Evolutionary conservation across 2,888 invertebrate genomes (phyloP).

Genomic region (Pelosia muscerda): DNA sequence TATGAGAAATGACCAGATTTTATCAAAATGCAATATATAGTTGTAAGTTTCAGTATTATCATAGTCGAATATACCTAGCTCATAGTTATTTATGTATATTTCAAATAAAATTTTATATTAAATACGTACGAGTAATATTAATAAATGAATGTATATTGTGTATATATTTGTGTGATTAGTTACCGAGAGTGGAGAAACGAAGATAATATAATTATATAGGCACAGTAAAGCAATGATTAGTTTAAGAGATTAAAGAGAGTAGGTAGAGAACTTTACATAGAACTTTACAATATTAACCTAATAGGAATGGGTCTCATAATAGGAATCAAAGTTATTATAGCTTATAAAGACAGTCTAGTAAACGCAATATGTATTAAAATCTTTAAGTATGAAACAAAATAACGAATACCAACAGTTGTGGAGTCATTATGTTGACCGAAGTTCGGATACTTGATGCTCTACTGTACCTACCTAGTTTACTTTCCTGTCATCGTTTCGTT

Average conservation of each 20-base stretch:
- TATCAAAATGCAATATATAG: conserved; percentile 86
- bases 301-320: neutral
- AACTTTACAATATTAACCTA: neutral
- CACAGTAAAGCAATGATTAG: neutral
- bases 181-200: conserved; percentile 42
- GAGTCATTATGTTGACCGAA: neutral
- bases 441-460: neutral
- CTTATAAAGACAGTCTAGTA: neutral
- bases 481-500: too few relatives aligned
- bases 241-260: too few relatives aligned
- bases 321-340: neutral
- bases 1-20: conserved; percentile 85
- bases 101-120: conserved; percentile 76
- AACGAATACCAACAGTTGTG: neutral
- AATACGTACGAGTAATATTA: conserved; percentile 57
- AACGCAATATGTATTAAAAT: neutral
- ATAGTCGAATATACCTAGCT: conserved; percentile 80
- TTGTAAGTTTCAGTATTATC: conserved; percentile 83
- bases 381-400: neutral
- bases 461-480: conserved; percentile 22
- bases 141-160: conserved; percentile 73
- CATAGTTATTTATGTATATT: conserved; percentile 82
- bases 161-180: conserved; percentile 67
- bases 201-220: neutral
- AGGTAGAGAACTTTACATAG: neutral